Evolutionary conservation across 2,888 invertebrate genomes (phyloP).

Genomic region (Byasa hedistus): DNA sequence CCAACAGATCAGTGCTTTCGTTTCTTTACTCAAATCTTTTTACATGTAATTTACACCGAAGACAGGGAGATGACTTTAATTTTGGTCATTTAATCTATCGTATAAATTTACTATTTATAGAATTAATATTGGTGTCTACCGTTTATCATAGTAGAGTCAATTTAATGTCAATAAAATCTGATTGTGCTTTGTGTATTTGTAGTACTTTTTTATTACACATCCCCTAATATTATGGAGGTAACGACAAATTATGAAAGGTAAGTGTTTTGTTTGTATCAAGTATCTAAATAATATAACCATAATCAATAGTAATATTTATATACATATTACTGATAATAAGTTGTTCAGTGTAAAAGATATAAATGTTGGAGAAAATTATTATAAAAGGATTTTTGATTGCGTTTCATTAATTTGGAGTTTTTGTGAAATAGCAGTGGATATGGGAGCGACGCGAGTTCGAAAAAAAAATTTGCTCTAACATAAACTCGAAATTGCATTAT

Average conservation of each 20-base stretch:
- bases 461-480: no score
- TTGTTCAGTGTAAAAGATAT: no score
- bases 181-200: slow-evolving; percentile 16
- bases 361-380: no score
- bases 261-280: not conserved
- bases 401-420: no score
- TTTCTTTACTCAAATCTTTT: not conserved
- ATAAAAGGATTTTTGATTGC: no score
- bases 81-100: slow-evolving; percentile 15
- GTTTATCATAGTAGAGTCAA: slow-evolving; percentile 40
- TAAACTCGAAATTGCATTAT: no score
- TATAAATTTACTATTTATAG: slow-evolving; percentile 13
- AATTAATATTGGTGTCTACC: slow-evolving; percentile 29
- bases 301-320: no score
- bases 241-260: not conserved
- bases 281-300: no score
- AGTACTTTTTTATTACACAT: slow-evolving; percentile 11
- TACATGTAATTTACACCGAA: slow-evolving; percentile 6
- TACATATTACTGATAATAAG: no score
- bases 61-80: slow-evolving; percentile 27
- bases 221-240: not conserved
- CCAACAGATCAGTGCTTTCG: not conserved
- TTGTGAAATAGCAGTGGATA: no score
- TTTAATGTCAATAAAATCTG: slow-evolving; percentile 44
- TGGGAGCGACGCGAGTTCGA: no score